Conservation (phyloP, 2,797 vertebrate species). For the Gambelia wislizenii region DNA sequence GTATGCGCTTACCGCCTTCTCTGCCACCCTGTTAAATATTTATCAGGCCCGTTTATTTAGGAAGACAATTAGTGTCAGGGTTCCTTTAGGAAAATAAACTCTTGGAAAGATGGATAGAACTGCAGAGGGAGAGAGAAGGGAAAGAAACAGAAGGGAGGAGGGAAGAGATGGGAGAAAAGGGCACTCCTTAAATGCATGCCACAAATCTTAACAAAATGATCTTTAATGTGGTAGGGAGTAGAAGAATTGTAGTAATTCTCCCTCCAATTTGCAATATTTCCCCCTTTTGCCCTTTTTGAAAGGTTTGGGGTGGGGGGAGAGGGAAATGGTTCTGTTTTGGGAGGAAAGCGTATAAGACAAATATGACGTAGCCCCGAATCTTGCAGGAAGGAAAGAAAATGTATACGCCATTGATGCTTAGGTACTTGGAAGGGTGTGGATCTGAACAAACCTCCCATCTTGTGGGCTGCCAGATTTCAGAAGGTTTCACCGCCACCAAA, state of each 20-base stretch:
- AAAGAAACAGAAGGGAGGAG: too few relatives aligned
- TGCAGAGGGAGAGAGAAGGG: constrained; percentile 20
- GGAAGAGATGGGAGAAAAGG: neutral
- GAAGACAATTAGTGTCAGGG: constrained; percentile 62
- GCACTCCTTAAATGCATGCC: neutral
- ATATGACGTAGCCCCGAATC: neutral
- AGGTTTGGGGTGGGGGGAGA: too few relatives aligned
- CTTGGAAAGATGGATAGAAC: constrained; percentile 62
- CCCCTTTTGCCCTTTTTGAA: neutral
- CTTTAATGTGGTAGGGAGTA: neutral
- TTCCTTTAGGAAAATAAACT: constrained; percentile 65
- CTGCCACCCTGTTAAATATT: constrained; percentile 62
- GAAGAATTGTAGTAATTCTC: neutral
- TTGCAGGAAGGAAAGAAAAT: neutral
- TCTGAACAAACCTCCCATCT: neutral
- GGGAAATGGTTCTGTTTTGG: neutral
- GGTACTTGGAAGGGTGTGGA: neutral
- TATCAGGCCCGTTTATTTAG: constrained; percentile 65
- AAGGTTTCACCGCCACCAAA: neutral
- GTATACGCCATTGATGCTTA: neutral
- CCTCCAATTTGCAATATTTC: neutral
- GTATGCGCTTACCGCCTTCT: neutral
- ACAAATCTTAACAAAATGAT: neutral
- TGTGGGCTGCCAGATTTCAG: too few relatives aligned
- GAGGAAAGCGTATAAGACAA: neutral